Base-by-base conservation (phyloP, 2,888 invertebrate genomes). In the Temnothorax rugatulus region DNA sequence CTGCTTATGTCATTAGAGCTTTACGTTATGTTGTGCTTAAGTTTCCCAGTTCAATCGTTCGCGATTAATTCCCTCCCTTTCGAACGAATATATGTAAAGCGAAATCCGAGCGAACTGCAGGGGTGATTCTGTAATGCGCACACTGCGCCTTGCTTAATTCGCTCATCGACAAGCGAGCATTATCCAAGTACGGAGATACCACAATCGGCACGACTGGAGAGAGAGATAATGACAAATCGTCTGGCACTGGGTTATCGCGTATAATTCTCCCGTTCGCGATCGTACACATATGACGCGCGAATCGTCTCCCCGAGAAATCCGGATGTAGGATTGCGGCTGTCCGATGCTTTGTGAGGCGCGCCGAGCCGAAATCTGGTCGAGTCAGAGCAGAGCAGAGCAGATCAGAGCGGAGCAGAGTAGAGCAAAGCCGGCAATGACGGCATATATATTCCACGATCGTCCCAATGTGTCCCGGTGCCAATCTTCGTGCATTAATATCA, bases 401-500 rank as follows among this genome's bases (percentile, higher is more conserved):
- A 54, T 21, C 38, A 44, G 69, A 29, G 29, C 29, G 2, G 41
- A 47, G 34, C 69, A 15, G 50, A 52, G 69, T 18, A 21, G 77
- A 29, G 71, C 54, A 41, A 44, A 29, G 57, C 57, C 18, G 57
- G 73, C 57, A 57, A 38, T 21, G 73, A 15, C 59, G 59, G 44
- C 59, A 74, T 54, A 81, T 38, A 73, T 71, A 73, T 84, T 84
- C 84, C 84, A 74, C 89, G 91, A 89, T 89, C 88, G 87, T 88
- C 85, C 87, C 91, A 91, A 92, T 92, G 90, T 91, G 90, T 90
- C 87, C 90, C 86, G 84, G 88, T 91, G 91, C 90, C 91, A 93
- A 94, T 94, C 92, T 92, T 91, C 88, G 90, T 91, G 87, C 92
- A 92, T 92, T 94, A 94, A 93, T 93, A 93, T 93, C 93, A 91